Evolutionary conservation across 2,888 invertebrate species (phyloP), one percentile per base, ranked within the genome.

Genomic region (Neoaliturus tenellus): DNA sequence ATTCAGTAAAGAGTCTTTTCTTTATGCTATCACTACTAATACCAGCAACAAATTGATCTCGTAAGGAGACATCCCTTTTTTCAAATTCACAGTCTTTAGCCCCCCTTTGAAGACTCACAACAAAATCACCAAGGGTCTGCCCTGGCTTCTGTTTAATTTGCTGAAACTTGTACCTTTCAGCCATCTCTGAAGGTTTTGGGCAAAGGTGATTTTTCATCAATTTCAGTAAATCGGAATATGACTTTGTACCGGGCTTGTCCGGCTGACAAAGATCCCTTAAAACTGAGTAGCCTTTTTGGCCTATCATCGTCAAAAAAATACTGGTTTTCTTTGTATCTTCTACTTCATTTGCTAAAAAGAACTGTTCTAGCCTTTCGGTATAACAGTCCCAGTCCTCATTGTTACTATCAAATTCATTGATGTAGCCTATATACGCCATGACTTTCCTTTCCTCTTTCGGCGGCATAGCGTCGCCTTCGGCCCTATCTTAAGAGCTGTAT

Each of bases 131-230:
- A n/a, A 48, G n/a, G 5, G 48, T n/a, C n/a, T 48, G 48, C 14
- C 48, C 48, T 48, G 48, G n/a, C 14, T 48, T 48, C 14, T 48
- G 48, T 48, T 48, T 48, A n/a, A 48, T 48, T 48, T 48, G 48
- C n/a, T 48, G 48, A 48, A 48, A 48, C 48, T 48, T 48, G 48
- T 48, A 48, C 48, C 48, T 48, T 48, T 48, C 48, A 48, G 48
- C 48, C 14, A 48, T 48, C 17, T 12, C 5, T 48, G 48, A n/a
- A n/a, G n/a, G n/a, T 3, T 48, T 48, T 8, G 48, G 48, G n/a
- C n/a, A 12, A 4, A 48, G n/a, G 17, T 48, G 48, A n/a, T 48
- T 48, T 12, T 4, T 48, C 48, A 48, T 48, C 17, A 48, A n/a
- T n/a, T 48, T 48, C 6, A 48, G 3, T 14, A 48, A n/a, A n/a